phyloP scores from a whole-genome alignment of 2,797 vertebrate genomes.

The Zalophus californianus region DNA sequence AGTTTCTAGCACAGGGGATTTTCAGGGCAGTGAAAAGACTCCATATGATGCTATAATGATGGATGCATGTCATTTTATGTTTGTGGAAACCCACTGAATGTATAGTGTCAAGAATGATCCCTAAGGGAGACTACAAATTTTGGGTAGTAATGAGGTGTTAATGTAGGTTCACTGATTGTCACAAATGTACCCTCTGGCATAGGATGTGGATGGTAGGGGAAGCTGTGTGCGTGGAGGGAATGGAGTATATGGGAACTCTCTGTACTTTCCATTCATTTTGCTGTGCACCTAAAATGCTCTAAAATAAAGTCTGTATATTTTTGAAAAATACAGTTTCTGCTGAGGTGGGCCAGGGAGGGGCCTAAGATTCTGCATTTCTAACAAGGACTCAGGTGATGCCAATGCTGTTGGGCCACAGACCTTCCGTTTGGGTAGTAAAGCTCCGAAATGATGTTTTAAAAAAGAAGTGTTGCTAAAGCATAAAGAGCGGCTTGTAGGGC shows the following conservation, averaged over 20 bases:
- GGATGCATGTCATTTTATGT: neutral
- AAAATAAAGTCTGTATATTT: neutral
- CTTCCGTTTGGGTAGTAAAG: neutral
- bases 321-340: neutral
- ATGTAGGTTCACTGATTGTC: neutral
- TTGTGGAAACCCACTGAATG: neutral
- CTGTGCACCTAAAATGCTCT: neutral
- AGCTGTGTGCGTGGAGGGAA: neutral
- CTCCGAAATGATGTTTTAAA: neutral
- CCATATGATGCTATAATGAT: neutral
- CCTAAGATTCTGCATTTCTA: neutral
- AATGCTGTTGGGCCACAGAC: too few species aligned
- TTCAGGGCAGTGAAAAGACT: constrained; percentile 55
- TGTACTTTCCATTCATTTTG: neutral
- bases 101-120: neutral
- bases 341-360: neutral
- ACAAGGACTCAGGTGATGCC: neutral
- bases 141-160: neutral
- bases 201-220: neutral
- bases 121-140: neutral
- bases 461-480: neutral
- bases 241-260: neutral
- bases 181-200: too few species aligned
- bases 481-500: neutral
- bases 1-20: constrained; percentile 5